A percentile compares a stretch with the other conserved stretches of the same genome.
These are phyloP conservation scores for Punctoribates punctum DNA, from an alignment of 2,888 invertebrate genomes.

Conservation along the genomic window DNA sequence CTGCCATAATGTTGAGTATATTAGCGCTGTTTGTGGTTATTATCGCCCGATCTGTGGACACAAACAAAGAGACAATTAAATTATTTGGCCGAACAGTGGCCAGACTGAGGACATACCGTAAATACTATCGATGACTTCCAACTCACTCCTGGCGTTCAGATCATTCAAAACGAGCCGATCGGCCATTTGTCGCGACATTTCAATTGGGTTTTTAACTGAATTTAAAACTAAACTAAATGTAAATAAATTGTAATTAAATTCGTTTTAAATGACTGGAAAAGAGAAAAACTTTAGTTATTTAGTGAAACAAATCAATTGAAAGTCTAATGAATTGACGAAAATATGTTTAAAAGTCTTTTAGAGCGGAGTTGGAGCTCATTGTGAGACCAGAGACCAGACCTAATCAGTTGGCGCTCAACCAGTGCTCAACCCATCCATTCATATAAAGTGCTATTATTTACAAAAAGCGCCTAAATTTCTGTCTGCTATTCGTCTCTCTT, in stretches of 20 bases:
- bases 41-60: constrained; percentile 7
- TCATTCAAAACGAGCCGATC: background rate
- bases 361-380: background rate
- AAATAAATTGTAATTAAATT: too few relatives aligned
- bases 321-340: too few relatives aligned
- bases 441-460: background rate
- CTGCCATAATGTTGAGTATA: constrained; percentile 16
- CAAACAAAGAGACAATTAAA: background rate
- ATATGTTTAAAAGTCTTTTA: too few relatives aligned
- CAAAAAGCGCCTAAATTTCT: constrained; percentile 8
- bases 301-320: too few relatives aligned
- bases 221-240: too few relatives aligned
- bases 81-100: background rate
- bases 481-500: background rate
- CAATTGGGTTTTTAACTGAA: too few relatives aligned
- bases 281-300: too few relatives aligned
- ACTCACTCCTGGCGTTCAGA: background rate
- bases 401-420: constrained; percentile 11
- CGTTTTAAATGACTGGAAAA: too few relatives aligned
- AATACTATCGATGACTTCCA: constrained; percentile 3
- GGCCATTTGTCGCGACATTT: too few relatives aligned
- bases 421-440: background rate
- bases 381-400: background rate
- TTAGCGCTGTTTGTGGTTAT: constrained; percentile 25
- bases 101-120: background rate